These are phyloP conservation scores for Plagiodera versicolora DNA, from an alignment of 2,888 invertebrate genomes.

Conservation along the genomic window DNA sequence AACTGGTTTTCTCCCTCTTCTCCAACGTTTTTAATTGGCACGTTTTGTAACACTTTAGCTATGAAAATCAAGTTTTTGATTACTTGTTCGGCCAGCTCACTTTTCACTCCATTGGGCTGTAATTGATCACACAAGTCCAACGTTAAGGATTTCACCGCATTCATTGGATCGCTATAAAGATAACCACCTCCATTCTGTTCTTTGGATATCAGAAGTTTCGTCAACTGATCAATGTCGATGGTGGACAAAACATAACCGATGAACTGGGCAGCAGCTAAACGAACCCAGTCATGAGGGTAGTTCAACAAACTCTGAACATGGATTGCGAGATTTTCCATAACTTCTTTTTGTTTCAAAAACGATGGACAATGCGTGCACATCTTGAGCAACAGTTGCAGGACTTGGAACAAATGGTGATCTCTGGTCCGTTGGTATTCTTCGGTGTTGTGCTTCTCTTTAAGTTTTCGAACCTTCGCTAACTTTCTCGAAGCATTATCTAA, in stretches of 20 bases:
- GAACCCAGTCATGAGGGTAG: slow-evolving; percentile 87
- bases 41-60: slow-evolving; percentile 65
- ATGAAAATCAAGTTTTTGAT: slow-evolving; percentile 45
- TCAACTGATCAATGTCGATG: slow-evolving; percentile 65
- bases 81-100: slow-evolving; percentile 72
- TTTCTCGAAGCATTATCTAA: slow-evolving; percentile 56
- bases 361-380: slow-evolving; percentile 66
- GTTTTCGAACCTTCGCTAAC: slow-evolving; percentile 60
- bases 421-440: slow-evolving; percentile 65
- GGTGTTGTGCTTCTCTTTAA: slow-evolving; percentile 39
- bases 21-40: slow-evolving; percentile 53
- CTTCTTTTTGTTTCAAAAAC: slow-evolving; percentile 59
- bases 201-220: slow-evolving; percentile 53
- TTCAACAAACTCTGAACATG: slow-evolving; percentile 72
- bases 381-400: slow-evolving; percentile 70
- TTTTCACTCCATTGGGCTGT: slow-evolving; percentile 63
- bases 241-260: slow-evolving; percentile 70
- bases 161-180: slow-evolving; percentile 65
- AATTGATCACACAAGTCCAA: slow-evolving; percentile 78
- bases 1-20: slow-evolving; percentile 56
- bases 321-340: slow-evolving; percentile 64
- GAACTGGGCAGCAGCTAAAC: slow-evolving; percentile 75
- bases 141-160: slow-evolving; percentile 66
- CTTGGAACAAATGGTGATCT: slow-evolving; percentile 77
- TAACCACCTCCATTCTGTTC: slow-evolving; percentile 45